Evolutionary conservation across 2,113 vertebrate genomes (phyloP).

Genomic region (Fulica atra): DNA sequence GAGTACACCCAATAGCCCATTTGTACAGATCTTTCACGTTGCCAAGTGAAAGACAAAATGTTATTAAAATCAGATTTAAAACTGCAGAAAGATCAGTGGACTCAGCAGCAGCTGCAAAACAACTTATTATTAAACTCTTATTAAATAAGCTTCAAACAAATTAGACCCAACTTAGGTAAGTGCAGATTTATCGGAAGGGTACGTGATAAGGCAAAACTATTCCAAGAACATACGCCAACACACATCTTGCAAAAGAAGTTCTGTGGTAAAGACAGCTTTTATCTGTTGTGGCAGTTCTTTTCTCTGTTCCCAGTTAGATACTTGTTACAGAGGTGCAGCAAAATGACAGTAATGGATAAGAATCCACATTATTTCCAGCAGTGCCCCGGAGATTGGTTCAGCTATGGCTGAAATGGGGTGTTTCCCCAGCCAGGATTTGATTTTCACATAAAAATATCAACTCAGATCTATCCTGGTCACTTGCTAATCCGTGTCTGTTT

Average conservation of each 20-base stretch:
- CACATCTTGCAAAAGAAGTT: not conserved
- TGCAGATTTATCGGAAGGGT: not conserved
- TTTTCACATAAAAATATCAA: not conserved
- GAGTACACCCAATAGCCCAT: not conserved
- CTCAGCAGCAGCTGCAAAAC: not conserved
- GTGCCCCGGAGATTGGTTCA: not conserved
- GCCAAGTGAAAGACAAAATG: not conserved
- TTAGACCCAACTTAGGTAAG: not conserved
- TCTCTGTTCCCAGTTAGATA: not conserved
- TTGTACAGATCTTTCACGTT: not conserved
- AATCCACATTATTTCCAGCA: not conserved
- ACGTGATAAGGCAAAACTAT: not conserved
- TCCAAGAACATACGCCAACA: not conserved
- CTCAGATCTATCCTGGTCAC: not conserved
- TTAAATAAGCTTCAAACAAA: not conserved
- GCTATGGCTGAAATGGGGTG: not conserved
- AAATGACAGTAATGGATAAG: constrained; percentile 4
- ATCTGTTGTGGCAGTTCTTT: not conserved
- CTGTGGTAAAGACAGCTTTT: not conserved
- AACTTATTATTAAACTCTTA: not conserved
- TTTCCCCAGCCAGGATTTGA: not conserved
- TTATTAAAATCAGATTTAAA: not conserved
- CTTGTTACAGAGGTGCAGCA: not conserved
- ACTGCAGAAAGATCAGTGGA: not conserved
- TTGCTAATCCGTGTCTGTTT: not conserved